phyloP scores from a whole-genome alignment of 2,113 vertebrate species.

The Equus przewalskii region DNA sequence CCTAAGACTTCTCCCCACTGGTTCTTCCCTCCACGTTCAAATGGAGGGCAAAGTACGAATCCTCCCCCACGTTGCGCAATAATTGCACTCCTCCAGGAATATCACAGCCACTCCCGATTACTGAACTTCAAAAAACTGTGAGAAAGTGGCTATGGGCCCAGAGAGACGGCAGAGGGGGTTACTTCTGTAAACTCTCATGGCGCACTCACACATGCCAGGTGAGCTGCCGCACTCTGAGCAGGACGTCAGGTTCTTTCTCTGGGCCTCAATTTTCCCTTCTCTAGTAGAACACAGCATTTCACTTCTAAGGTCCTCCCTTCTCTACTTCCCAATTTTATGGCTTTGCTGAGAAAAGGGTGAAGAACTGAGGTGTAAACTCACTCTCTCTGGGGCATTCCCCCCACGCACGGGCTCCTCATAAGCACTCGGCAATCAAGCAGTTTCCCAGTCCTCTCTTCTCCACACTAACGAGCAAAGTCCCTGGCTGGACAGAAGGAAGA shows the following conservation, averaged over 20 bases:
- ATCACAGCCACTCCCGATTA: rapidly evolving
- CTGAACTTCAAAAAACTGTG: background rate
- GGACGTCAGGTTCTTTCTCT: too few species aligned
- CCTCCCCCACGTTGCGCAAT: rapidly evolving
- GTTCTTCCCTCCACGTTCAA: background rate
- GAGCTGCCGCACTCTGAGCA: background rate
- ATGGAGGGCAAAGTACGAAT: rapidly evolving
- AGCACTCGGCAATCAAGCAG: rapidly evolving
- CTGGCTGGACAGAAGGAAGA: background rate
- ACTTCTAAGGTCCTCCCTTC: too few species aligned
- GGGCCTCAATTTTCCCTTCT: background rate
- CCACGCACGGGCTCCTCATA: background rate
- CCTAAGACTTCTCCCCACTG: rapidly evolving
- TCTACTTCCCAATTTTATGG: background rate
- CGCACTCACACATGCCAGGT: rapidly evolving
- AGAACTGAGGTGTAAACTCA: rapidly evolving
- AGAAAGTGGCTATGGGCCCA: background rate
- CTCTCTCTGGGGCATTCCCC: rapidly evolving
- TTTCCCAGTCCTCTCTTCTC: background rate
- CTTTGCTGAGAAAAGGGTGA: background rate
- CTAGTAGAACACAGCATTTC: rapidly evolving
- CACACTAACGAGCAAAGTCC: background rate
- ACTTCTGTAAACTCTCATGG: rapidly evolving
- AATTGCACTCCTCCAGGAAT: background rate
- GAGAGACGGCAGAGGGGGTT: background rate